Conservation (phyloP, 2,797 vertebrate genomes). For the Micromesistius poutassou region DNA sequence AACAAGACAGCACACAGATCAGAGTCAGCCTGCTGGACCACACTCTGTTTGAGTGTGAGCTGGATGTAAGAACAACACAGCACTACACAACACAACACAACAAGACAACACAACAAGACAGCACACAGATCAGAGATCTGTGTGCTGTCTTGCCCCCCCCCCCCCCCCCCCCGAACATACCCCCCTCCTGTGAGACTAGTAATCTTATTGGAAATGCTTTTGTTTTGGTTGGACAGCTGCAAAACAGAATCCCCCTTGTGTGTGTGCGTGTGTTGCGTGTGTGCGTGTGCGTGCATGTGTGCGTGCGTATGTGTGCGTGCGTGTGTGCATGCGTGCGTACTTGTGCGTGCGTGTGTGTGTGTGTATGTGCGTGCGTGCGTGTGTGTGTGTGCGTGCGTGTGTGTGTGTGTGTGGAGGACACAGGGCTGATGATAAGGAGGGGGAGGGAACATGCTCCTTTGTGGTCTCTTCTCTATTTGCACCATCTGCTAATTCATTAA, state of each 20-base stretch:
- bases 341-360: no score
- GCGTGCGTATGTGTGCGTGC: no score
- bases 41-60: conserved; percentile 84
- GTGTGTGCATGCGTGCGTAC: no score
- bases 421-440: not conserved
- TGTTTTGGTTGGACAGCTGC: not conserved
- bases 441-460: not conserved
- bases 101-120: not conserved
- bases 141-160: not conserved
- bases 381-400: not conserved
- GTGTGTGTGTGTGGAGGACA: not conserved
- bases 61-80: conserved; percentile 82
- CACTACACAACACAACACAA: not conserved
- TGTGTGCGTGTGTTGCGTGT: no score
- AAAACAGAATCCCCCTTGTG: not conserved
- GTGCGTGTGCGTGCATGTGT: not conserved
- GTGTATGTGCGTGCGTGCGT: not conserved
- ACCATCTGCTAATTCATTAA: not conserved
- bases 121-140: conserved; percentile 79
- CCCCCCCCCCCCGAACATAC: not conserved
- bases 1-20: conserved; percentile 64
- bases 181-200: not conserved
- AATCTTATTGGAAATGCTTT: not conserved
- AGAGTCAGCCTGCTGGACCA: conserved; percentile 90
- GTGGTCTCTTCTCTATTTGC: not conserved